Conservation (phyloP, 2,113 vertebrate species). For the Benitochromis conjunctus region DNA sequence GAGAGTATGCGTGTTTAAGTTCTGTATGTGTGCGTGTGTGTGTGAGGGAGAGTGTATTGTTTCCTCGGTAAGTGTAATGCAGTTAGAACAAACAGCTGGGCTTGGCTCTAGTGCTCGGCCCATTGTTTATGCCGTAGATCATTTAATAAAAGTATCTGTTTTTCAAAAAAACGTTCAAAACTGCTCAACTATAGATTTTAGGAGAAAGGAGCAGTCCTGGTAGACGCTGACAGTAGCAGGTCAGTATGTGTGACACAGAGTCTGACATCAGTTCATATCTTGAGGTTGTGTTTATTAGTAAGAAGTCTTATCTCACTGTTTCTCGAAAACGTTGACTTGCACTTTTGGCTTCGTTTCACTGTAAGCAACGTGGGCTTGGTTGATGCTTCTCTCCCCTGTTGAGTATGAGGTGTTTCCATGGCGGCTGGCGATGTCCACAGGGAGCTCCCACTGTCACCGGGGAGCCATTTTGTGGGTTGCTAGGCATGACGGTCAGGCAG, state of each 20-base stretch:
- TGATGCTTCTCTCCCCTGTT: slow-evolving; percentile 6
- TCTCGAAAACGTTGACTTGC: not conserved
- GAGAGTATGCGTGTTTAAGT: not conserved
- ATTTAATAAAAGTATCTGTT: not conserved
- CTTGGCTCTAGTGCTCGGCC: not conserved
- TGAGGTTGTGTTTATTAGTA: not conserved
- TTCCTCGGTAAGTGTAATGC: not conserved
- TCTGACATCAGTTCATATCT: not conserved
- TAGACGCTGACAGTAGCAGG: not conserved
- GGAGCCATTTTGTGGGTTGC: slow-evolving; percentile 67
- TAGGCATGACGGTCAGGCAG: slow-evolving; percentile 17
- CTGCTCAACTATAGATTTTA: not conserved
- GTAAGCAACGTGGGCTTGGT: not conserved
- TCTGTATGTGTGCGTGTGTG: not conserved
- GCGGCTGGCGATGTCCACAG: slow-evolving; percentile 2
- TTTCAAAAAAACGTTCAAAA: not conserved
- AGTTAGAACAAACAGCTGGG: not conserved
- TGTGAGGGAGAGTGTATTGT: not conserved
- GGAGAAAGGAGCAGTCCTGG: not conserved
- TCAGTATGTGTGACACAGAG: not conserved
- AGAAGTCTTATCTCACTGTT: not conserved
- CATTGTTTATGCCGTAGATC: not conserved
- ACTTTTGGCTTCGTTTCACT: not conserved
- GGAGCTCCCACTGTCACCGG: not conserved
- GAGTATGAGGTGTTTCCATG: slow-evolving; percentile 53